phyloP scores from a whole-genome alignment of 1,140 invertebrate species.

The Drosophila setifemur region DNA sequence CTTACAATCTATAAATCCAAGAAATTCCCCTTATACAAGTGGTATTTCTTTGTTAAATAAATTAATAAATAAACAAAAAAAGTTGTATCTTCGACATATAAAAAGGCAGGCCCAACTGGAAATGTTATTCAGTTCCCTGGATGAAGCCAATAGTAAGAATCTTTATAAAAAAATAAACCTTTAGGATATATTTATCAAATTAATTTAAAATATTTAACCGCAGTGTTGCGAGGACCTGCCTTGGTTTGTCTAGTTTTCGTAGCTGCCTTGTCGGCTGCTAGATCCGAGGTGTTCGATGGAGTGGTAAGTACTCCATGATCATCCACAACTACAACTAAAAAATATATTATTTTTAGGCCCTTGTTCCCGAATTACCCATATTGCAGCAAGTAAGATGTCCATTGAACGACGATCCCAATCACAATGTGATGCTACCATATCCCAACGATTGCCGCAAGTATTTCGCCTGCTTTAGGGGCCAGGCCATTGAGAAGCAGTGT shows the following conservation, averaged over 20 bases:
- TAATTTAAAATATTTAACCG: background rate
- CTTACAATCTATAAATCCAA: no score
- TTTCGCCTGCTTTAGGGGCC: conserved; percentile 34
- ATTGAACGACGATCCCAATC: conserved; percentile 43
- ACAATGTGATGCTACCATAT: conserved; percentile 32
- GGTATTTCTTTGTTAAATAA: no score
- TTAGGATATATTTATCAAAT: background rate
- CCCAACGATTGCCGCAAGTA: conserved; percentile 58
- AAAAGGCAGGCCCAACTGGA: background rate
- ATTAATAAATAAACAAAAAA: background rate
- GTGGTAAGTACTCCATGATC: background rate
- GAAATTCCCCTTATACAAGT: background rate
- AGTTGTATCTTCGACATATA: conserved; percentile 5
- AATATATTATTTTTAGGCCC: background rate
- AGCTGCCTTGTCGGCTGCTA: background rate
- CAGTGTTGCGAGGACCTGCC: conserved; percentile 3
- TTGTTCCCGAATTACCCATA: background rate
- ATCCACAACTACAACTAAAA: background rate
- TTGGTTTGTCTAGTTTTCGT: background rate
- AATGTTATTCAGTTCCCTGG: background rate
- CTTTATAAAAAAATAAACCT: background rate
- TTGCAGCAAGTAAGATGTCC: conserved; percentile 35
- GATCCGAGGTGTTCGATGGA: background rate
- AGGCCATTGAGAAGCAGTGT: conserved; percentile 25
- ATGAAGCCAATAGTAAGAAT: conserved; percentile 17